Evolutionary conservation across 2,888 invertebrate genomes (phyloP).

Genomic region (Urechis unicinctus): DNA sequence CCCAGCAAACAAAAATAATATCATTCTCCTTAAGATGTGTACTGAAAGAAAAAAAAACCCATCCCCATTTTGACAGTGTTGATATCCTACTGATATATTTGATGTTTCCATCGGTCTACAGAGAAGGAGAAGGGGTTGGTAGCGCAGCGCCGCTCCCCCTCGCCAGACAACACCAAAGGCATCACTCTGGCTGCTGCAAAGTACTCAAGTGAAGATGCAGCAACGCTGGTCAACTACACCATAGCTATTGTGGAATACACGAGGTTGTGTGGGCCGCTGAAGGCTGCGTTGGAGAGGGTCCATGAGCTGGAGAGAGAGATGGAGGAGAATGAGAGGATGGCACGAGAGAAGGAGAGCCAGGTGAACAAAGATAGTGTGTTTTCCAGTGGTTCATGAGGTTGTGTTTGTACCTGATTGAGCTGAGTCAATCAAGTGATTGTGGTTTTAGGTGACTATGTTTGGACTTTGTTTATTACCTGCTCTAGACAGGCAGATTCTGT

Average conservation of each 20-base stretch:
- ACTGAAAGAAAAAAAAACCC: too few species aligned
- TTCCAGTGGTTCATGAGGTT: too few species aligned
- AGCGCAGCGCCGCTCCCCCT: conserved; percentile 14
- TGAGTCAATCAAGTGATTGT: too few species aligned
- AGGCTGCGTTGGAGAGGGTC: conserved; percentile 33
- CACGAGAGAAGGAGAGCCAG: conserved; percentile 40
- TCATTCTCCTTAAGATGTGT: too few species aligned
- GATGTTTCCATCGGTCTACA: conserved; percentile 2
- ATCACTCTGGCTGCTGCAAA: conserved; percentile 47
- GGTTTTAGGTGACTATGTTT: too few species aligned
- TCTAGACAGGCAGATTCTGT: neutral
- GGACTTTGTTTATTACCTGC: too few species aligned
- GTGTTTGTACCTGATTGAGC: too few species aligned
- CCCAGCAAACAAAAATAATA: too few species aligned
- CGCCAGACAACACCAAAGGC: conserved; percentile 27
- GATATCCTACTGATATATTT: neutral
- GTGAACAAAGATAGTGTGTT: conserved; percentile 25
- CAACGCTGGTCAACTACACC: conserved; percentile 47
- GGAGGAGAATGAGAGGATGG: conserved; percentile 45
- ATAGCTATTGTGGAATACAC: conserved; percentile 51
- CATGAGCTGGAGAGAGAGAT: conserved; percentile 46
- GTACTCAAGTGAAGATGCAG: conserved; percentile 50
- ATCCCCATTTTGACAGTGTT: too few species aligned
- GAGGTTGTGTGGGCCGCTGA: conserved; percentile 28
- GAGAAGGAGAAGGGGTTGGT: conserved; percentile 18